These are phyloP conservation scores for Gadopsis bispinosus DNA, from an alignment of 2,797 vertebrate genomes.

Conservation along the genomic window DNA sequence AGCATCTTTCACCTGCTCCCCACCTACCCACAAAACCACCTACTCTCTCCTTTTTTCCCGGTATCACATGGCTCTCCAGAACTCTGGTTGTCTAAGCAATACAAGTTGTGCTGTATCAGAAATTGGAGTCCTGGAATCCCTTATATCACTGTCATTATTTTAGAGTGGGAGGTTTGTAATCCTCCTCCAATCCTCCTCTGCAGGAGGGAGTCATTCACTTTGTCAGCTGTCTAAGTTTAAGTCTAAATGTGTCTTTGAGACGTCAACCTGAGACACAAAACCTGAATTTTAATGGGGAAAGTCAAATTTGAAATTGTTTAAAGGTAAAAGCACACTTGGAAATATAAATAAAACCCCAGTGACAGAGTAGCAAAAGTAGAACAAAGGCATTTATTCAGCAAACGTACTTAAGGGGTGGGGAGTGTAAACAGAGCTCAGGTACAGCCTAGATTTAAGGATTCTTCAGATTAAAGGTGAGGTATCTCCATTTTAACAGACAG, in stretches of 20 bases:
- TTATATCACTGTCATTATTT: constrained; percentile 42
- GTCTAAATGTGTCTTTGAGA: constrained; percentile 21
- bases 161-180: constrained; percentile 22
- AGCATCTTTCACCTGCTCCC: constrained; percentile 75
- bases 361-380: constrained; percentile 13
- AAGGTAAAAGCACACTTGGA: constrained; percentile 11
- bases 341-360: constrained; percentile 29
- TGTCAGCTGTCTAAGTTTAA: constrained; percentile 25
- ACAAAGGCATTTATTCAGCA: constrained; percentile 23
- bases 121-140: constrained; percentile 33
- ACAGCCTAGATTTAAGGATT: constrained; percentile 15
- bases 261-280: constrained; percentile 4
- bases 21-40: constrained; percentile 72
- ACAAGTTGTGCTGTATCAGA: constrained; percentile 49
- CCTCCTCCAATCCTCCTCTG: constrained; percentile 24
- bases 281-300: constrained; percentile 23
- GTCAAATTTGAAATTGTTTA: constrained; percentile 15
- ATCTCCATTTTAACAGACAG: constrained; percentile 6
- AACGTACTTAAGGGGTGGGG: constrained; percentile 12
- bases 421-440: constrained; percentile 28
- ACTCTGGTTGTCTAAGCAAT: constrained; percentile 41
- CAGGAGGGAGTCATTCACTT: constrained; percentile 26
- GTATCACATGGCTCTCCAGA: constrained; percentile 46
- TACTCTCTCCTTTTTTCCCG: constrained; percentile 60
- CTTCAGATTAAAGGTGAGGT: constrained; percentile 24